phyloP scores from a whole-genome alignment of 2,888 invertebrate genomes.

The Pammene aurita region DNA sequence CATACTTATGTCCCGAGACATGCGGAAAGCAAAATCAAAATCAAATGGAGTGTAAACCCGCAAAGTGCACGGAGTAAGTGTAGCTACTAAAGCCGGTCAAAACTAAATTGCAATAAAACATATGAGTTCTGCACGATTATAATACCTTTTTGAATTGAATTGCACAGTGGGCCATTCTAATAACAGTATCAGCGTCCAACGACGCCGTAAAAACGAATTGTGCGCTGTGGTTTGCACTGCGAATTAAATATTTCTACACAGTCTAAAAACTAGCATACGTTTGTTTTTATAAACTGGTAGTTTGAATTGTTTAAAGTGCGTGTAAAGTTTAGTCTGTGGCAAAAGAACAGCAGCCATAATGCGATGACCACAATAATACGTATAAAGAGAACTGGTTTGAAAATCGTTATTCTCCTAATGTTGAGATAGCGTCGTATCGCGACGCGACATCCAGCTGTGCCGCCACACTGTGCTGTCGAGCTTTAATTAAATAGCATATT shows the following conservation, averaged over 20 bases:
- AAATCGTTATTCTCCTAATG: conserved; percentile 41
- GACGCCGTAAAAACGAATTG: conserved; percentile 39
- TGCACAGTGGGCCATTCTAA: conserved; percentile 27
- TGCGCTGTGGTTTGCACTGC: conserved; percentile 36
- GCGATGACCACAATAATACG: conserved; percentile 40
- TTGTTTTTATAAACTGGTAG: background rate
- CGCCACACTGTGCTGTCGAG: background rate
- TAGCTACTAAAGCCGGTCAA: conserved; percentile 2
- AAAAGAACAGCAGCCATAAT: conserved; percentile 25
- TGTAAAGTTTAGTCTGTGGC: conserved; percentile 24
- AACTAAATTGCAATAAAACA: background rate
- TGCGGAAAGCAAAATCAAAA: conserved; percentile 36
- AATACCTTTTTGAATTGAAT: conserved; percentile 3
- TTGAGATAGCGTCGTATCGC: conserved; percentile 37
- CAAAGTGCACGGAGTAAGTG: conserved; percentile 35
- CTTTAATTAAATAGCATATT: conserved; percentile 22
- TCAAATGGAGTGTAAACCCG: conserved; percentile 39
- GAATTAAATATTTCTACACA: conserved; percentile 41
- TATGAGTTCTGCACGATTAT: background rate
- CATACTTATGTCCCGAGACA: conserved; percentile 13
- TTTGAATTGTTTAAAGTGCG: no score
- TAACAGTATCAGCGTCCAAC: conserved; percentile 40
- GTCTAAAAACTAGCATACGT: background rate
- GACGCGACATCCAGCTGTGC: conserved; percentile 31
- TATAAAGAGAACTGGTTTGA: conserved; percentile 41